Conservation (phyloP, 2,797 vertebrate species). For the Sphaeramia orbicularis region DNA sequence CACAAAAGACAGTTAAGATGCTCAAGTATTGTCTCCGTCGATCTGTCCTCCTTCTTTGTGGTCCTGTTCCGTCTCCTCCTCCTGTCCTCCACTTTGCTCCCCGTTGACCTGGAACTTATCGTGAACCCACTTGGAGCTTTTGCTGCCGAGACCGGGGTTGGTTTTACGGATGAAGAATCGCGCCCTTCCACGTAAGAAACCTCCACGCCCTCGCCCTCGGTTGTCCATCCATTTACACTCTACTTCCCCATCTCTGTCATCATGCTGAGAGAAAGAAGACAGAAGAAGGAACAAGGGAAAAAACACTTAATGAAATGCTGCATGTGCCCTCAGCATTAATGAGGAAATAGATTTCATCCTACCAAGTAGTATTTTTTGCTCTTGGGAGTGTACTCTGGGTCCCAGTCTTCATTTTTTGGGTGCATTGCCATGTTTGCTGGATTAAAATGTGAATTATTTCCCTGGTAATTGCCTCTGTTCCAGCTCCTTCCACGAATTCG, state of each 20-base stretch:
- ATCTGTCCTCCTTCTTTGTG: conserved; percentile 84
- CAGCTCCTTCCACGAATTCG: conserved; percentile 92
- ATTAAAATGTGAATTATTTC: conserved; percentile 85
- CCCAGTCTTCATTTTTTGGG: conserved; percentile 91
- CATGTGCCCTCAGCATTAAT: background rate
- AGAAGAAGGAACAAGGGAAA: conserved; percentile 5
- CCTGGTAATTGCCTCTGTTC: conserved; percentile 90
- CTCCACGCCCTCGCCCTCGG: conserved; percentile 88
- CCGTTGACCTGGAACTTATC: conserved; percentile 93
- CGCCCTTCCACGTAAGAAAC: conserved; percentile 87
- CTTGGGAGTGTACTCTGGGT: conserved; percentile 93
- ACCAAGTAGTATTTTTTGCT: conserved; percentile 98
- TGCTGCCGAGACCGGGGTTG: conserved; percentile 53
- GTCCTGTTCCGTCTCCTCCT: conserved; percentile 87
- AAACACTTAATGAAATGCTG: background rate
- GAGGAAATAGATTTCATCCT: conserved; percentile 56
- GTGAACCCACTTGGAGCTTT: conserved; percentile 91
- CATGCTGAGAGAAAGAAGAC: conserved; percentile 84
- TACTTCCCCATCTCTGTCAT: conserved; percentile 90
- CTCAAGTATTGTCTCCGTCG: conserved; percentile 79
- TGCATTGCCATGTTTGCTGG: conserved; percentile 81
- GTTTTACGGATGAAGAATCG: conserved; percentile 95
- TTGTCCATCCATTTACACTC: conserved; percentile 87
- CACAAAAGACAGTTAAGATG: conserved; percentile 59
- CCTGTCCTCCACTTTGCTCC: conserved; percentile 84